These are phyloP conservation scores for Oryzias javanicus DNA, from an alignment of 2,113 vertebrate genomes.

Conservation along the genomic window DNA sequence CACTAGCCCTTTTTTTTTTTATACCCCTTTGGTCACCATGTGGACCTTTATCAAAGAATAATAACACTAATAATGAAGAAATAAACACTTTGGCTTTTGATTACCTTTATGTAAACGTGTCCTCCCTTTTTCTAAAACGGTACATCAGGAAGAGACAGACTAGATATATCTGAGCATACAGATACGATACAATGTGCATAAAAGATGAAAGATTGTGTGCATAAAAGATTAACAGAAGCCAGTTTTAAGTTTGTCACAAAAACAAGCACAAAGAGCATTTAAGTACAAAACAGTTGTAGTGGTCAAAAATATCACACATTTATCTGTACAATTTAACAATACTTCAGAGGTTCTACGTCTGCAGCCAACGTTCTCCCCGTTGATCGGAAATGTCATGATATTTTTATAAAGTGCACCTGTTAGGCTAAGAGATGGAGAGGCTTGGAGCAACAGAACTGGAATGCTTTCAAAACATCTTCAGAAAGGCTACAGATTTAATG, in stretches of 20 bases:
- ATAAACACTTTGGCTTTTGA: conserved; percentile 52
- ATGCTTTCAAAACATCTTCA: conserved; percentile 59
- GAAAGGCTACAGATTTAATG: conserved; percentile 52
- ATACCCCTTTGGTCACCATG: too few species aligned
- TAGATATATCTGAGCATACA: conserved; percentile 84
- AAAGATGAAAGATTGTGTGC: conserved; percentile 75
- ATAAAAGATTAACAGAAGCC: conserved; percentile 81
- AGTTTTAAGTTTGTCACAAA: conserved; percentile 81
- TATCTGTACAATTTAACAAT: conserved; percentile 85
- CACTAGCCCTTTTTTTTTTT: too few species aligned
- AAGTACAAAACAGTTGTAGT: conserved; percentile 86
- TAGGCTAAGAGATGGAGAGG: conserved; percentile 68
- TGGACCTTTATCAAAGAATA: not conserved
- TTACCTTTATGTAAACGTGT: conserved; percentile 82
- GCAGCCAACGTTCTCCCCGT: conserved; percentile 51
- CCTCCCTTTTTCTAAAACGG: conserved; percentile 78
- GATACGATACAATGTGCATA: conserved; percentile 83
- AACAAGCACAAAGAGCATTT: conserved; percentile 83
- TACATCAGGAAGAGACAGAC: conserved; percentile 76
- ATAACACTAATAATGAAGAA: conserved; percentile 11
- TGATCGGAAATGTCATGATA: conserved; percentile 64
- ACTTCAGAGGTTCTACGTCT: conserved; percentile 62
- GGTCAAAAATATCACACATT: conserved; percentile 87
- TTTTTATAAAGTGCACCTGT: conserved; percentile 78
- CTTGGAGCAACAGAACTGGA: conserved; percentile 65